Evolutionary conservation across 2,888 invertebrate genomes (phyloP).

Genomic region (Brachylomia viminalis): DNA sequence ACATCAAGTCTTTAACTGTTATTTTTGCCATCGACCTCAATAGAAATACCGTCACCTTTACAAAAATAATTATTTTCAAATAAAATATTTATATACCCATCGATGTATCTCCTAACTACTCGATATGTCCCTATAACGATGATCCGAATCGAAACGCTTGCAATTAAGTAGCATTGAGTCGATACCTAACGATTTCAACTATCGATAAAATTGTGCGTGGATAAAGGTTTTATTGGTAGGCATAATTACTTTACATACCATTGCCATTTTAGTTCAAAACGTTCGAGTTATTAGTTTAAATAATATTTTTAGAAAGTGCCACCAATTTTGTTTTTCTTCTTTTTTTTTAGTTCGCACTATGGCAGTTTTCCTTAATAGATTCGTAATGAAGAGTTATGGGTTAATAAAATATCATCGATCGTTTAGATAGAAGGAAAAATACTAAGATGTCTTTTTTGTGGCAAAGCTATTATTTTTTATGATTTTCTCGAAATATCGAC

Average conservation of each 20-base stretch:
- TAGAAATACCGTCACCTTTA: conserved; percentile 56
- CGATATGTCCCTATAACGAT: conserved; percentile 71
- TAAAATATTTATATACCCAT: conserved; percentile 61
- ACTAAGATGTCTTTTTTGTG: conserved; percentile 12
- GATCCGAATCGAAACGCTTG: conserved; percentile 73
- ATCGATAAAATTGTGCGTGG: conserved; percentile 77
- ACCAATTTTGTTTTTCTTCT: background rate
- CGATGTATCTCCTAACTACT: conserved; percentile 59
- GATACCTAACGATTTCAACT: conserved; percentile 71
- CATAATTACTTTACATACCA: conserved; percentile 76
- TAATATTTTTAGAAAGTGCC: conserved; percentile 66
- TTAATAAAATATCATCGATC: conserved; percentile 34
- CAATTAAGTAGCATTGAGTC: conserved; percentile 82
- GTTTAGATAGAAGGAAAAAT: conserved; percentile 15
- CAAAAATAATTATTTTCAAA: conserved; percentile 50
- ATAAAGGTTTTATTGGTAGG: conserved; percentile 76
- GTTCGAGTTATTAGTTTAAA: conserved; percentile 48
- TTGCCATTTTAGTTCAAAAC: conserved; percentile 65
- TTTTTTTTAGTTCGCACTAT: conserved; percentile 6
- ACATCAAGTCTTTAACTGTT: conserved; percentile 59
- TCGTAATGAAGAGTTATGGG: conserved; percentile 9
- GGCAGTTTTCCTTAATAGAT: conserved; percentile 45
- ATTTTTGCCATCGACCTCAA: conserved; percentile 62
- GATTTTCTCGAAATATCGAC: conserved; percentile 1
- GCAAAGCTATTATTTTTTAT: conserved; percentile 21